Evolutionary conservation across 2,797 vertebrate genomes (phyloP), one percentile per base, ranked within the genome.

Genomic region (Chelidonichthys spinosus): DNA sequence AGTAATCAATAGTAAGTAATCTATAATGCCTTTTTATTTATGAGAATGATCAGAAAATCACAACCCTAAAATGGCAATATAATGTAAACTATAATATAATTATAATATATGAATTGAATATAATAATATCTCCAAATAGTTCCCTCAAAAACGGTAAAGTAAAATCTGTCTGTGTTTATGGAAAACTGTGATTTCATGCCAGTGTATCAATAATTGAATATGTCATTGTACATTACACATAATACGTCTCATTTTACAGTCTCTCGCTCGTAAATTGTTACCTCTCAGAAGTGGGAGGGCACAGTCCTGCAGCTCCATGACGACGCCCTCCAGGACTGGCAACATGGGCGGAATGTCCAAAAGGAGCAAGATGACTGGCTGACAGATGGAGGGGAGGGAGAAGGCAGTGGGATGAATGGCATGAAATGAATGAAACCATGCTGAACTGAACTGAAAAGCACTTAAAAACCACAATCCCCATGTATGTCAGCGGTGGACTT

Each of bases 231-330:
- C 25, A 7, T 37, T 4, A 5, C 7, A 0, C n/a, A n/a, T n/a
- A n/a, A n/a, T 25, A 25, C 25, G 25, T 25, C 25, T n/a, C 8
- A n/a, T 11, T 59, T 42, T 62, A 4, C 14, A 11, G 37, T 5
- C 7, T 25, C 4, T 40, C 49, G 3, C 10, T 35, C 25, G 10
- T 33, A 39, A 52, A 37, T 2, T 17, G 42, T 75, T 82, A 99
- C 98, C 97, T 96, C 82, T 97, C 83, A 99, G 92, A 79, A 99
- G 95, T 0, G 97, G 97, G 63, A 98, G 95, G 65, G 97, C 97
- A 83, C 97, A 98, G 90, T 99, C 98, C 89, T 98, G 97, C 76
- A 99, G 93, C 92, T 99, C 98, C 98, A 99, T 99, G 81, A 99
- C 94, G 6, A 98, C 96, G 2, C 97, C 98, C 0, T 96, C 95